A percentile compares a stretch with the other conserved stretches of the same genome.
Conservation (phyloP, 2,113 vertebrate species). For the Scophthalmus maximus region DNA sequence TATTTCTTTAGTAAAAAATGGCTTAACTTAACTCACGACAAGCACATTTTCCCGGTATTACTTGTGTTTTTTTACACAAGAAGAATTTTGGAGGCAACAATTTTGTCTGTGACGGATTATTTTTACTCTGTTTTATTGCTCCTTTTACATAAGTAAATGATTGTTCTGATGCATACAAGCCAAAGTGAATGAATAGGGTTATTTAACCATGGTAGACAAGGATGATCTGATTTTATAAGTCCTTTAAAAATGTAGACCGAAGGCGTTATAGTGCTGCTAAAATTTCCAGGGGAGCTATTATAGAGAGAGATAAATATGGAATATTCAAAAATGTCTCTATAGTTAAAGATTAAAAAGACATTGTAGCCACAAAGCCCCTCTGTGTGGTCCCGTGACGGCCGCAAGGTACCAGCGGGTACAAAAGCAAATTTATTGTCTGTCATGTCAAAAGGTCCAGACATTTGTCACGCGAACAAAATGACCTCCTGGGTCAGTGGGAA, state of each 20-base stretch:
- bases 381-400: background rate
- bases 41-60: background rate
- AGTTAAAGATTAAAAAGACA: no score
- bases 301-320: background rate
- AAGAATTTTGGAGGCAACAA: no score
- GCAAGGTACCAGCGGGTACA: background rate
- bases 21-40: no score
- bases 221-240: background rate
- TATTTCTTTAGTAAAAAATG: no score
- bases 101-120: no score
- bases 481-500: slow-evolving; percentile 4
- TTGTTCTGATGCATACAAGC: no score
- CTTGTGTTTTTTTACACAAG: no score
- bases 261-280: background rate
- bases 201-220: background rate
- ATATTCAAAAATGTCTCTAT: background rate
- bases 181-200: background rate
- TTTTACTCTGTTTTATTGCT: no score
- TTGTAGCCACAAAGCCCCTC: background rate
- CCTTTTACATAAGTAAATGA: no score
- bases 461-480: slow-evolving; percentile 31
- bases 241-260: no score
- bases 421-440: slow-evolving; percentile 13
- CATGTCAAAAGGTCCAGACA: slow-evolving; percentile 22
- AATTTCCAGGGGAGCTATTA: background rate